Evolutionary conservation across 2,797 vertebrate genomes (phyloP).

Genomic region (Sarcophilus harrisii): DNA sequence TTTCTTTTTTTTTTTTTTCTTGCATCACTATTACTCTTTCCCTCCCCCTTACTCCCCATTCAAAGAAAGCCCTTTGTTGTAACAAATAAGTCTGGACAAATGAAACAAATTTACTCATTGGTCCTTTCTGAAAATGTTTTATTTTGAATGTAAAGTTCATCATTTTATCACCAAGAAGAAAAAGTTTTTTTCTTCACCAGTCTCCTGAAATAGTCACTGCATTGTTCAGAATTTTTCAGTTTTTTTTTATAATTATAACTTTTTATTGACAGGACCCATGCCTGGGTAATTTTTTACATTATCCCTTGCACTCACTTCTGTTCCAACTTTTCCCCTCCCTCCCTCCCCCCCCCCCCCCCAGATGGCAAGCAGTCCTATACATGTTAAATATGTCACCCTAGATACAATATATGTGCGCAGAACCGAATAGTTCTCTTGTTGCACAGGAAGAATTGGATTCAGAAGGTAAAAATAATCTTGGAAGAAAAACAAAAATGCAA

Average conservation of each 20-base stretch:
- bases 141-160: neutral
- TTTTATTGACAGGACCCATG: too few species aligned
- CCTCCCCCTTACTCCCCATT: neutral
- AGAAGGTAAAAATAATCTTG: too few species aligned
- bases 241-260: neutral
- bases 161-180: neutral
- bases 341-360: too few species aligned
- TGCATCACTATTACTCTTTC: neutral
- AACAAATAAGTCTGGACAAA: neutral
- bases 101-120: neutral
- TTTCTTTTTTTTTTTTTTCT: neutral
- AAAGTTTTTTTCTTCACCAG: neutral
- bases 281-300: too few species aligned
- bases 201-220: neutral
- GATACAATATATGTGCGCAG: too few species aligned
- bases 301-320: too few species aligned
- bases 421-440: too few species aligned
- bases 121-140: neutral
- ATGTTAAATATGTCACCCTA: too few species aligned
- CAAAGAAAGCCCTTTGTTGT: neutral
- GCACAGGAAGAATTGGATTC: too few species aligned
- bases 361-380: too few species aligned
- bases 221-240: neutral
- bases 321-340: too few species aligned
- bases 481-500: too few species aligned